phyloP scores from a whole-genome alignment of 2,888 invertebrate species.

The Acronicta leporina region DNA sequence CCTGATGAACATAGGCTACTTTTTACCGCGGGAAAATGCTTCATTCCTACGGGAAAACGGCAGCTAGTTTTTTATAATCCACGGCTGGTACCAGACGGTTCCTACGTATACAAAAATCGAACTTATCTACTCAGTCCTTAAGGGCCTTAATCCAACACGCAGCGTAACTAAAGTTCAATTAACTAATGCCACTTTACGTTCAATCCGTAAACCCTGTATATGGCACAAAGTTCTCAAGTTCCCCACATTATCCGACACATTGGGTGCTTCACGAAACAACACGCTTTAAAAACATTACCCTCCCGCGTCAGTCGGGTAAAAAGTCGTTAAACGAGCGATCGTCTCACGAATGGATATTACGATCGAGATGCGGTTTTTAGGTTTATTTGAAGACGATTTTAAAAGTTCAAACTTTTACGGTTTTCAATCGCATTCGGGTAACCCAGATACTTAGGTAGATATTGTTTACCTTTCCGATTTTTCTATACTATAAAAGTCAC shows the following conservation, averaged over 20 bases:
- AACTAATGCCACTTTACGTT: slow-evolving; percentile 9
- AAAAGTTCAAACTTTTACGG: slow-evolving; percentile 11
- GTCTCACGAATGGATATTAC: slow-evolving; percentile 20
- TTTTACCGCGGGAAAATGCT: too few relatives aligned
- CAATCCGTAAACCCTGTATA: slow-evolving; percentile 11
- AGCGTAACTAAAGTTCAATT: too few relatives aligned
- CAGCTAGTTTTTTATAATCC: too few relatives aligned
- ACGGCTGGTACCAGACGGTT: too few relatives aligned
- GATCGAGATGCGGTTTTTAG: slow-evolving; percentile 21
- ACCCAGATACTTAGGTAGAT: background rate
- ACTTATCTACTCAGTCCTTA: too few relatives aligned
- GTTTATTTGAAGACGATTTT: slow-evolving; percentile 22
- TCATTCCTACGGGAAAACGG: too few relatives aligned
- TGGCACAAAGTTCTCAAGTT: slow-evolving; percentile 22
- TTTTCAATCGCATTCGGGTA: background rate
- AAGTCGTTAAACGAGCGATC: slow-evolving; percentile 29
- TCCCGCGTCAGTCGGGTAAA: background rate
- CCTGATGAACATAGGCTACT: too few relatives aligned
- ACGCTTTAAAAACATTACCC: slow-evolving; percentile 1
- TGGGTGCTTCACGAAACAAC: slow-evolving; percentile 29
- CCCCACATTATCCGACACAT: slow-evolving; percentile 12
- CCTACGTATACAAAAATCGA: too few relatives aligned
- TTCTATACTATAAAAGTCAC: too few relatives aligned
- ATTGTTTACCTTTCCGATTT: too few relatives aligned
- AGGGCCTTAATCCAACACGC: too few relatives aligned